phyloP scores from a whole-genome alignment of 37 sponge, comb jelly and placozoan species.

The Chondrilla cf. caribensis region DNA sequence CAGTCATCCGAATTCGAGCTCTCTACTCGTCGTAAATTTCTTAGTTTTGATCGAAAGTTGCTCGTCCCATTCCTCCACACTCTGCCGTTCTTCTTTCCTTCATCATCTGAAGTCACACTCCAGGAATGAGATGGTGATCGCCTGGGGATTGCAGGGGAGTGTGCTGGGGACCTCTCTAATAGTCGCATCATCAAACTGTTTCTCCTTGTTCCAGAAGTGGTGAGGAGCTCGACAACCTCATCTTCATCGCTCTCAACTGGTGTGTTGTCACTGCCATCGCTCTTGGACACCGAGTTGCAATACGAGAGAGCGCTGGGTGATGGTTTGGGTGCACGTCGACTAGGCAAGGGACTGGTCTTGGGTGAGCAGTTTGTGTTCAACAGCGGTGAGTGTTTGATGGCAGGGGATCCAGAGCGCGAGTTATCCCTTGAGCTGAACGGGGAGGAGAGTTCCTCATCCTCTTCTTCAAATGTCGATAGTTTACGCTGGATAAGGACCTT shows the following conservation, averaged over 20 bases:
- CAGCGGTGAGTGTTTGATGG: conserved; percentile 7
- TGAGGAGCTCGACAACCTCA: conserved; percentile 72
- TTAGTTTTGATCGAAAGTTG: not conserved
- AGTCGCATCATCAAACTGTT: not conserved
- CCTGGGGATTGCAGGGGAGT: conserved; percentile 61
- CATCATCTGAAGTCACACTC: conserved; percentile 72
- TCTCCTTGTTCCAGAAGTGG: conserved; percentile 57
- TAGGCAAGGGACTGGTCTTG: not conserved
- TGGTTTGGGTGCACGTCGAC: not conserved
- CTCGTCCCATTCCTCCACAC: not conserved
- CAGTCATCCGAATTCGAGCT: conserved; percentile 69
- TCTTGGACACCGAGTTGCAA: conserved; percentile 36
- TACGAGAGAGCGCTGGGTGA: not conserved
- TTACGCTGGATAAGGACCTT: conserved; percentile 15
- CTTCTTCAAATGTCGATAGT: conserved; percentile 72
- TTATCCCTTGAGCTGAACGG: conserved; percentile 5
- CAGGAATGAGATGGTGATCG: conserved; percentile 59
- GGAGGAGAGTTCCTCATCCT: conserved; percentile 18
- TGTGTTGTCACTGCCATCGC: conserved; percentile 71
- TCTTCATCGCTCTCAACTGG: conserved; percentile 60
- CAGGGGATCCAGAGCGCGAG: not conserved
- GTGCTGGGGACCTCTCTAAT: conserved; percentile 39
- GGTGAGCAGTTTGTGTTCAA: not conserved
- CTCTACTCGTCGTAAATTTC: conserved; percentile 37
- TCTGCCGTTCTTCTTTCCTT: not conserved